Evolutionary conservation across 2,113 vertebrate genomes (phyloP), one percentile per base, ranked within the genome.

Genomic region (Rhadina sibilatrix): DNA sequence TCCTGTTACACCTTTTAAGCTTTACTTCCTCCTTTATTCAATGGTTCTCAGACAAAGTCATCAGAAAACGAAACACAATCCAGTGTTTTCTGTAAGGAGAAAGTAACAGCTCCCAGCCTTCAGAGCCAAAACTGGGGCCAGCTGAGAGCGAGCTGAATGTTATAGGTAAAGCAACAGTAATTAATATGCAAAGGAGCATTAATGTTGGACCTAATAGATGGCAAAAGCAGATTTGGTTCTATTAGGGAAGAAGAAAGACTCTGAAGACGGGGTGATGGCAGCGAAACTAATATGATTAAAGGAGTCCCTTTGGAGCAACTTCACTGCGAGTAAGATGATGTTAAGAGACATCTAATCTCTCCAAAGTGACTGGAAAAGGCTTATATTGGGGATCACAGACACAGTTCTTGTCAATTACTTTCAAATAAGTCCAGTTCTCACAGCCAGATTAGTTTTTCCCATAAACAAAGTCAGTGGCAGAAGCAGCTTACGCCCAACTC

Each of bases 321-420:
- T 96, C 92, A 83, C 79, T 75, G 87, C 64, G 12, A 54, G 75
- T 59, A 90, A 90, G 87, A 96, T 81, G 95, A 97, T 93, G 92
- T 92, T 96, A 92, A 96, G 90, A 95, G 90, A 95, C 95, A 96
- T 89, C 94, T 96, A 94, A 97, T 96, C 96, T 97, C 90, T 85
- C 82, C 95, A 93, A 94, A 96, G 85, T 95, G 89, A 92, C 92
- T 96, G 84, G 69, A 68, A 95, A 96, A 94, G 90, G 93, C 95
- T 96, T 84, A 95, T 60, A 90, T 30, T 87, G 83, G 84, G 94
- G 92, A 96, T 97, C 94, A 93, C 87, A 82, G 94, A 22, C 92
- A 64, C 66, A 91, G 95, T 31, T 87, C 90, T 56, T 85, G 92
- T 90, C 92, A 93, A 88, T 94, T 88, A 90, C 90, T 86, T 93